Evolutionary conservation across 2,797 vertebrate genomes (phyloP).

Genomic region (Chaunax sp.): DNA sequence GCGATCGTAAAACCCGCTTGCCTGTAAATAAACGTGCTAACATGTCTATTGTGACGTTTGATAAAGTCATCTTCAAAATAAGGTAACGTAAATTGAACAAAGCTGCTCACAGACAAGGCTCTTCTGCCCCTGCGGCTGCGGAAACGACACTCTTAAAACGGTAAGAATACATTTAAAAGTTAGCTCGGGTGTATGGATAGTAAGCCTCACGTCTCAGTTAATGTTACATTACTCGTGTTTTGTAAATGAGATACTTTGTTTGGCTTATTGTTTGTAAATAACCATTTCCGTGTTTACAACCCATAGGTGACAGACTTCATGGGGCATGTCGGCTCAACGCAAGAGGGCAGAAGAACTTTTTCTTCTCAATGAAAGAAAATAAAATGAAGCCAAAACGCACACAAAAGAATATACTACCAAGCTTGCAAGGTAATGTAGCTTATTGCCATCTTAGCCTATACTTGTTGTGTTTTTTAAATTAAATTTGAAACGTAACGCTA

Average conservation of each 20-base stretch:
- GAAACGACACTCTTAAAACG: background rate
- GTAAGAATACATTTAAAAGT: constrained; percentile 6
- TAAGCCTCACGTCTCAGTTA: fast-evolving
- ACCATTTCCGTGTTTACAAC: constrained; percentile 37
- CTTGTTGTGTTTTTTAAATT: background rate
- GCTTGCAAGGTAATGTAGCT: constrained; percentile 60
- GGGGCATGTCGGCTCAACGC: constrained; percentile 18
- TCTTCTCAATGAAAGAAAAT: constrained; percentile 46
- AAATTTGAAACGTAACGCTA: background rate
- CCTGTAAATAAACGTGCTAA: fast-evolving
- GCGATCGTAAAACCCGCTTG: background rate
- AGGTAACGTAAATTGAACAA: background rate
- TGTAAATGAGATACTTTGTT: fast-evolving
- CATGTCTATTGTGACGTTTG: background rate
- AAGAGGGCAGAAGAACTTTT: background rate
- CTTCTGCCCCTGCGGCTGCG: background rate
- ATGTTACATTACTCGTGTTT: fast-evolving
- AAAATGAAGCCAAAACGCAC: constrained; percentile 78
- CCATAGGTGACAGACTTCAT: background rate
- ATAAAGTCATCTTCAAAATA: background rate
- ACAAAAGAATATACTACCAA: constrained; percentile 43
- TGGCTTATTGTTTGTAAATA: constrained; percentile 19
- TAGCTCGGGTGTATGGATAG: background rate
- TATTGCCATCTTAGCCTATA: background rate
- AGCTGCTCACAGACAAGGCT: constrained; percentile 1